Percentiles rank a stretch among this genome's conserved stretches.
Conservation (phyloP, 2,888 invertebrate genomes). For the Drosophila prolongata region DNA sequence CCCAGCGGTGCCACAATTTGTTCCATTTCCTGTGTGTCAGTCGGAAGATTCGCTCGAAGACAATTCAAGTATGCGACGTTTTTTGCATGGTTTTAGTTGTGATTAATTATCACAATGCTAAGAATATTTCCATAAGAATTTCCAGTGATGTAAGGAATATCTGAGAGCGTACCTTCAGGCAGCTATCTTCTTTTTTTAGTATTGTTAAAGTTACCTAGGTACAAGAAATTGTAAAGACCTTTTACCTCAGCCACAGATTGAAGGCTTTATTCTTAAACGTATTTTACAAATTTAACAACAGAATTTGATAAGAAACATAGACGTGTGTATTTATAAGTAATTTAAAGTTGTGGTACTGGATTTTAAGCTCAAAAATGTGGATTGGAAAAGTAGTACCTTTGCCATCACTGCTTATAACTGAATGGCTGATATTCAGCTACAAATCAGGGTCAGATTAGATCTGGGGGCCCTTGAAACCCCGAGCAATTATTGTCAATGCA, state of each 20-base stretch:
- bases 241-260: no score
- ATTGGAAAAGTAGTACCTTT: not conserved
- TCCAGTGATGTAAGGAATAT: not conserved
- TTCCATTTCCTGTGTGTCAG: constrained; percentile 33
- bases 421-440: constrained; percentile 23
- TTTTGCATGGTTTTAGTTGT: constrained; percentile 37
- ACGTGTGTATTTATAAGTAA: no score
- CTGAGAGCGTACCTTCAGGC: not conserved
- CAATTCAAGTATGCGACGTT: constrained; percentile 24
- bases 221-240: not conserved
- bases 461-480: constrained; percentile 19
- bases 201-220: not conserved
- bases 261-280: no score
- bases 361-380: no score
- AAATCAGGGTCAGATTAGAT: constrained; percentile 47
- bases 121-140: constrained; percentile 7
- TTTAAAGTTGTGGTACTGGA: no score
- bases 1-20: constrained; percentile 22
- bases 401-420: constrained; percentile 12
- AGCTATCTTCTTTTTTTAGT: not conserved
- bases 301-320: no score
- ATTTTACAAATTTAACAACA: no score
- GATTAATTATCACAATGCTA: constrained; percentile 48
- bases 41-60: constrained; percentile 39
- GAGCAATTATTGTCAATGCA: constrained; percentile 32